Evolutionary conservation across 2,888 invertebrate species (phyloP).

Genomic region (Linnaemya vulpina): DNA sequence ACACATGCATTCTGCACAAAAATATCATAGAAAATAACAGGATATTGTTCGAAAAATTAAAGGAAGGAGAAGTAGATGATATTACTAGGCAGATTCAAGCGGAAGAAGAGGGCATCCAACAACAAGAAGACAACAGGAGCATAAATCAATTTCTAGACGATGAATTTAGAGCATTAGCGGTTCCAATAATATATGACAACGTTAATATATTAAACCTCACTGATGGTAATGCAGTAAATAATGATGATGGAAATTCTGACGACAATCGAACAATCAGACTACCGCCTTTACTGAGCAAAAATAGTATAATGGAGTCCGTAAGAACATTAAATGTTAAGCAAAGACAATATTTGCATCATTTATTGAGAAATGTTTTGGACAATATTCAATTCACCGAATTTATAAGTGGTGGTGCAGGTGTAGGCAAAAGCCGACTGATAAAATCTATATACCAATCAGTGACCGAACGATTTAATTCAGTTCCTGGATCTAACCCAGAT

Average conservation of each 20-base stretch:
- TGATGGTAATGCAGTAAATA: conserved; percentile 1
- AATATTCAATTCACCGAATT: no score
- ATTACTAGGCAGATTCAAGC: conserved; percentile 14
- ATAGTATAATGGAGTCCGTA: background rate
- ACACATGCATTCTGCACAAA: background rate
- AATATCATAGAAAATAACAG: background rate
- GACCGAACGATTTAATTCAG: conserved; percentile 33
- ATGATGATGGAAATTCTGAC: background rate
- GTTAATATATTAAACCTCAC: conserved; percentile 24
- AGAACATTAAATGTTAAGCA: conserved; percentile 39
- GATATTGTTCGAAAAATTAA: conserved; percentile 1
- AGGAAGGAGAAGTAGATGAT: conserved; percentile 31
- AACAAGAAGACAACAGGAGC: conserved; percentile 8
- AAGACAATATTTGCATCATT: conserved; percentile 42
- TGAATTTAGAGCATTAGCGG: conserved; percentile 43
- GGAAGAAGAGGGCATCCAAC: background rate
- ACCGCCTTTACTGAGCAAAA: conserved; percentile 11
- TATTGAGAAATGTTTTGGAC: conserved; percentile 40
- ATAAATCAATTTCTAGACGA: conserved; percentile 36
- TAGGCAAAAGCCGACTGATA: conserved; percentile 47
- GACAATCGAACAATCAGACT: conserved; percentile 25
- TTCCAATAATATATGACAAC: conserved; percentile 36
- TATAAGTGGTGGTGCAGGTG: conserved; percentile 65
- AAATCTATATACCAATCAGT: conserved; percentile 51
- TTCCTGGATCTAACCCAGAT: conserved; percentile 43